Evolutionary conservation across 2,888 invertebrate species (phyloP).

Genomic region (Lasius fuliginosus): DNA sequence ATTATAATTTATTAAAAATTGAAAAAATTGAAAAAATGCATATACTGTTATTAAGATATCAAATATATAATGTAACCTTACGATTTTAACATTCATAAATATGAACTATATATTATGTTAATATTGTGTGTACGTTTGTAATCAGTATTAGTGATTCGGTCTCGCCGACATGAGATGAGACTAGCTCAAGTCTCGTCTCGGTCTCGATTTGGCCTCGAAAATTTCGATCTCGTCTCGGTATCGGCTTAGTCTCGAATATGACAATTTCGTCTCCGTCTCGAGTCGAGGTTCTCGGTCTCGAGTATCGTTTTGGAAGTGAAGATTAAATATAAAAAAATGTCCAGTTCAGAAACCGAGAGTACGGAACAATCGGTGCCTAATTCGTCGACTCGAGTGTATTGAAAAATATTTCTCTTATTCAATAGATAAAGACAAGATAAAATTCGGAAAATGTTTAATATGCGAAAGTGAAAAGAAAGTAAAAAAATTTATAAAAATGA

Average conservation of each 20-base stretch:
- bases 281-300: conserved; percentile 68
- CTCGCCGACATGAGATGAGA: not conserved
- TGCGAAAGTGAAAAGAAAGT: conserved; percentile 11
- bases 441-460: conserved; percentile 21
- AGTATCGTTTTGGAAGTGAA: too few relatives aligned
- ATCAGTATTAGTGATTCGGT: not conserved
- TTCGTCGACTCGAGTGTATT: conserved; percentile 11
- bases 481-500: not conserved
- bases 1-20: too few relatives aligned
- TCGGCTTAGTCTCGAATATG: conserved; percentile 2
- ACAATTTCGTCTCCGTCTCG: conserved; percentile 2
- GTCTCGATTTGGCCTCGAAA: not conserved
- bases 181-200: not conserved
- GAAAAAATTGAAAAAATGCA: too few relatives aligned
- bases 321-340: conserved; percentile 1
- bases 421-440: conserved; percentile 1
- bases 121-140: too few relatives aligned
- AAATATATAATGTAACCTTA: too few relatives aligned
- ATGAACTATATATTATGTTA: too few relatives aligned
- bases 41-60: too few relatives aligned
- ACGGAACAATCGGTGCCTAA: conserved; percentile 21
- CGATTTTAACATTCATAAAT: too few relatives aligned
- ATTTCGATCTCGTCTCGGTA: conserved; percentile 5
- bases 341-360: conserved; percentile 15
- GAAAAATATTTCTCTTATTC: conserved; percentile 16